Conservation (phyloP, 2,888 invertebrate species). For the Mamestra brassicae region DNA sequence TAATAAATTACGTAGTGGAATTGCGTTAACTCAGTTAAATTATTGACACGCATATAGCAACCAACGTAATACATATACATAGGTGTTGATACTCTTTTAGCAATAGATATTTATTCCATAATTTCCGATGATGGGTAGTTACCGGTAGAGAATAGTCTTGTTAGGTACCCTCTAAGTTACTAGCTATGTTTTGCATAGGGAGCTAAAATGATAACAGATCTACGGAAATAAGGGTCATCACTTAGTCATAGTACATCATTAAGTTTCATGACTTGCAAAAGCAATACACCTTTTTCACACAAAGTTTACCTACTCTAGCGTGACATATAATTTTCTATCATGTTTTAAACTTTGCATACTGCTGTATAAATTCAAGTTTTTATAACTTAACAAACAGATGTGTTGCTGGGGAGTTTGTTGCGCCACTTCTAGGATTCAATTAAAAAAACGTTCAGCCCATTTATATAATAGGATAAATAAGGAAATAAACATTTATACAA, state of each 20-base stretch:
- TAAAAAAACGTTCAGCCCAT: too few species aligned
- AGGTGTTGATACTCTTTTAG: not conserved
- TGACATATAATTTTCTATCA: too few species aligned
- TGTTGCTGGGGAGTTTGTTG: too few species aligned
- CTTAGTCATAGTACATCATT: not conserved
- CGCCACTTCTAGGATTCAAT: too few species aligned
- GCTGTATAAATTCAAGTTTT: too few species aligned
- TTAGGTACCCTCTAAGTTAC: constrained; percentile 15
- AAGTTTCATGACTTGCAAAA: not conserved
- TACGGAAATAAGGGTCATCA: not conserved
- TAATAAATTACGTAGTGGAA: constrained; percentile 39
- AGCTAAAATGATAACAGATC: constrained; percentile 10
- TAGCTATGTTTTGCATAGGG: not conserved
- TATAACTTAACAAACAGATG: too few species aligned
- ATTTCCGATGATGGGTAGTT: constrained; percentile 33
- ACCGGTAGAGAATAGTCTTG: constrained; percentile 21
- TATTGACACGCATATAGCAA: constrained; percentile 27
- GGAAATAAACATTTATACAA: too few species aligned
- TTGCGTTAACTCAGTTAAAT: constrained; percentile 54
- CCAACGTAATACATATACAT: not conserved
- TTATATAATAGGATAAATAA: too few species aligned
- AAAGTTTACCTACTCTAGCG: too few species aligned
- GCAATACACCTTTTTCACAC: too few species aligned
- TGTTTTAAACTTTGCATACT: too few species aligned
- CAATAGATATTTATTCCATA: not conserved